Conservation (phyloP, 2,888 invertebrate species). For the Invenusta paracnida region DNA sequence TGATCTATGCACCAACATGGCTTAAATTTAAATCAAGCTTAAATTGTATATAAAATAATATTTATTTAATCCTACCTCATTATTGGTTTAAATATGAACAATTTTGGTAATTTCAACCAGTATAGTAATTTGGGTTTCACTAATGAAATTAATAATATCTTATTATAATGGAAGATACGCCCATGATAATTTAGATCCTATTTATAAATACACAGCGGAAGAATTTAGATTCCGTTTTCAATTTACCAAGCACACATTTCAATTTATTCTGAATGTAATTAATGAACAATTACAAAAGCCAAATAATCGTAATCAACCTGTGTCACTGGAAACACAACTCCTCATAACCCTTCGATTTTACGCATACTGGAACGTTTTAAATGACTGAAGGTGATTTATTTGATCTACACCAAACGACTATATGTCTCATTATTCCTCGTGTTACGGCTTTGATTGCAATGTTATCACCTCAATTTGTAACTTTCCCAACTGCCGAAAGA, state of each 20-base stretch:
- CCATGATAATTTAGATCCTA: not conserved
- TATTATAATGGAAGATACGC: not conserved
- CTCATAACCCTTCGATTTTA: not conserved
- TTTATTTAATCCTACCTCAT: not conserved
- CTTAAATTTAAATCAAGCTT: not conserved
- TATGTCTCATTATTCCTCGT: not conserved
- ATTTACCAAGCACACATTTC: not conserved
- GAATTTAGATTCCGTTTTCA: not conserved
- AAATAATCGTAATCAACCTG: not conserved
- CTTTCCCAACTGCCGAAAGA: not conserved
- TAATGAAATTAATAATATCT: not conserved
- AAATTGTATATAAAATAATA: not conserved
- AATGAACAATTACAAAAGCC: not conserved
- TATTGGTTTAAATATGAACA: not conserved
- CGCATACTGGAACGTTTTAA: not conserved
- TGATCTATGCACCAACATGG: too few relatives aligned
- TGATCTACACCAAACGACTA: slow-evolving; percentile 2
- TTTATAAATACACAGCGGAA: not conserved
- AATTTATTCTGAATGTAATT: not conserved
- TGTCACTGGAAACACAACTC: not conserved
- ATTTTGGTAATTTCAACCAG: not conserved
- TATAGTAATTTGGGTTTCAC: not conserved
- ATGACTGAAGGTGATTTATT: slow-evolving; percentile 19
- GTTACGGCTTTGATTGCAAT: not conserved
- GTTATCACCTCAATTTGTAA: not conserved